Percentiles rank a stretch among this genome's conserved stretches.
phyloP scores from a whole-genome alignment of 2,888 invertebrate species.

The Drosophila seclusa region DNA sequence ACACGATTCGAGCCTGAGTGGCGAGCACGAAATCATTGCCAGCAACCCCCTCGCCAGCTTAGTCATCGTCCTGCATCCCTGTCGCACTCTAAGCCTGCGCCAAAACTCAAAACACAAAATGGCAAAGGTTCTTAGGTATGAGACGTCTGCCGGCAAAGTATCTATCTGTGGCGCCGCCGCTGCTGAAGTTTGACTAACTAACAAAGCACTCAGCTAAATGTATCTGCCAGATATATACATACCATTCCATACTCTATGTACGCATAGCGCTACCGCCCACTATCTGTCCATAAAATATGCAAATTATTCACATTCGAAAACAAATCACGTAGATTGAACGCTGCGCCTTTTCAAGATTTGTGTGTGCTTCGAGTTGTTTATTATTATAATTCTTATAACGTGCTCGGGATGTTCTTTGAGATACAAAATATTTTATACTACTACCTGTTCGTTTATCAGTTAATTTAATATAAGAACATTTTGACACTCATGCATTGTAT shows the following conservation, averaged over 20 bases:
- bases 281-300: conserved; percentile 56
- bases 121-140: conserved; percentile 64
- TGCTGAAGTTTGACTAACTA: conserved; percentile 63
- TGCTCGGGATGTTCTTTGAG: conserved; percentile 3
- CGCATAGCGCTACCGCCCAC: conserved; percentile 6
- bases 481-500: background rate
- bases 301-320: conserved; percentile 66
- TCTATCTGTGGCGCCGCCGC: conserved; percentile 52
- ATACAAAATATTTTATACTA: conserved; percentile 1
- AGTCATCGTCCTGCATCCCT: conserved; percentile 35
- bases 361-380: conserved; percentile 28
- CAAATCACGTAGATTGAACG: conserved; percentile 71
- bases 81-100: conserved; percentile 68
- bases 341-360: conserved; percentile 10
- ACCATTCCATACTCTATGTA: conserved; percentile 1
- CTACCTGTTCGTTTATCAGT: background rate
- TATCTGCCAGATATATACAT: conserved; percentile 42
- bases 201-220: conserved; percentile 73
- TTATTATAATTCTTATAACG: conserved; percentile 14
- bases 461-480: conserved; percentile 6
- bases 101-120: conserved; percentile 78
- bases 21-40: conserved; percentile 52
- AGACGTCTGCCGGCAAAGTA: conserved; percentile 3
- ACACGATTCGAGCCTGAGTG: conserved; percentile 61
- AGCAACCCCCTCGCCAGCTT: conserved; percentile 26